Base-by-base conservation (phyloP, 2,888 invertebrate genomes). In the Frankliniella fusca region DNA sequence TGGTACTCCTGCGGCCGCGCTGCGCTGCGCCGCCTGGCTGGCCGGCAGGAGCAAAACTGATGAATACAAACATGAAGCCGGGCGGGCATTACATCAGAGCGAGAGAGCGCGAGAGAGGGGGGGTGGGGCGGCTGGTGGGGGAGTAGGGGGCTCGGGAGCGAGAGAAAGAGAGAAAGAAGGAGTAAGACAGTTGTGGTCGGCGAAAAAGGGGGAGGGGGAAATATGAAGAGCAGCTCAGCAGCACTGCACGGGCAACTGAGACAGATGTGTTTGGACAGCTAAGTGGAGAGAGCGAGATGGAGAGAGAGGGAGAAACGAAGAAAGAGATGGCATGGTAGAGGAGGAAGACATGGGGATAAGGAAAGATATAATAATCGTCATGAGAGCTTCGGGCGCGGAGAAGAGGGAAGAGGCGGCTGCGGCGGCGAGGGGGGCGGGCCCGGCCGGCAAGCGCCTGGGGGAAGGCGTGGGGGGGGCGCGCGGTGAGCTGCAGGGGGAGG, bases 251-350 rank as follows among this genome's bases (percentile, higher is more conserved):
- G 18, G 54, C 15, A 54, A 54, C 70, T 27, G 70, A 76, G 70
- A 76, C 70, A 76, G 70, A 76, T 76, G 70, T 76, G 70, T 76
- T 76, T 76, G 70, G 70, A 76, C 70, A 76, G 70, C 70, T 76
- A 76, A 76, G 70, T 76, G 70, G 70, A 76, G 70, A 61, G 70
- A 76, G 70, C 70, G 70, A 76, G 70, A 76, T 27, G 70, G 27
- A 27, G 70, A n/a, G 70, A 76, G 12, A 8, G 70, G 54, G 70
- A 76, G 23, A 76, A 27, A 23, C 70, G 61, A 76, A 27, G 38
- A 5, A 38, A 38, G 38, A 38, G 38, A 38, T 38, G 38, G 38
- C 38, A 38, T 38, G 38, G 38, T 5, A 18, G 61, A 61, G 61
- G 70, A 76, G 70, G 70, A 76, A 76, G 70, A 23, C 70, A 76